Evolutionary conservation across 2,797 vertebrate genomes (phyloP), one percentile per base, ranked within the genome.

Genomic region (Rallus crepitans): DNA sequence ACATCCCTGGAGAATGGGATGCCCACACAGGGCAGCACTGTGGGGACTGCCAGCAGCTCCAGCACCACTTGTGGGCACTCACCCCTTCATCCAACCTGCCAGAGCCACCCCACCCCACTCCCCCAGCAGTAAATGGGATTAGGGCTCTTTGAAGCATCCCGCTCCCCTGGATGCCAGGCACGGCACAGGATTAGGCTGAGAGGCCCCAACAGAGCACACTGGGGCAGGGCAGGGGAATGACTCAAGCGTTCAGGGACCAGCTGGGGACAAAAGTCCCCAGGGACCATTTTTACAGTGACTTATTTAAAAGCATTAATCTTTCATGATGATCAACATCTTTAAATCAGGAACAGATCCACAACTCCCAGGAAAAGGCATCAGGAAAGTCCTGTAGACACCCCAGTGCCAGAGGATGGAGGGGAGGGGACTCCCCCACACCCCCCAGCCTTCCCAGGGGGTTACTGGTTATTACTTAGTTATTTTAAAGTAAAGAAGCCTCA

Each of bases 121-220:
- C 69, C 83, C 91, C 48, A 71, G 90, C 93, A 84, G 30, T 4
- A 85, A 92, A 91, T 15, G 77, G 80, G 91, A 94, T 79, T 72
- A 57, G 57, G 79, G 81, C 64, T 35, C 70, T 90, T 92, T 89
- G 84, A 95, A 92, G 87, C 18, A 0, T 57, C 82, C 76, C 20
- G 31, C 48, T 73, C 42, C 66, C 83, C 92, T 88, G 93, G 92
- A 96, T 89, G 90, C 92, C 0, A 0, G 72, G 82, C 82, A 96
- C 2, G 4, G 90, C 71, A 88, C 0, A 0, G 90, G 76, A 93
- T 95, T 93, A 78, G 61, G 53, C 69, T 48, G 53, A 60, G 81
- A 75, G 87, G 89, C 69, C 69, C 59, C 25, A 1, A 0, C 47
- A 60, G 71, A 77, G 42, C 8, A 1, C 71, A 30, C 15, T 3